These are phyloP conservation scores for Cladorhizidae sp. DNA, from an alignment of 37 sponge, comb jelly and placozoan species.

Conservation along the genomic window DNA sequence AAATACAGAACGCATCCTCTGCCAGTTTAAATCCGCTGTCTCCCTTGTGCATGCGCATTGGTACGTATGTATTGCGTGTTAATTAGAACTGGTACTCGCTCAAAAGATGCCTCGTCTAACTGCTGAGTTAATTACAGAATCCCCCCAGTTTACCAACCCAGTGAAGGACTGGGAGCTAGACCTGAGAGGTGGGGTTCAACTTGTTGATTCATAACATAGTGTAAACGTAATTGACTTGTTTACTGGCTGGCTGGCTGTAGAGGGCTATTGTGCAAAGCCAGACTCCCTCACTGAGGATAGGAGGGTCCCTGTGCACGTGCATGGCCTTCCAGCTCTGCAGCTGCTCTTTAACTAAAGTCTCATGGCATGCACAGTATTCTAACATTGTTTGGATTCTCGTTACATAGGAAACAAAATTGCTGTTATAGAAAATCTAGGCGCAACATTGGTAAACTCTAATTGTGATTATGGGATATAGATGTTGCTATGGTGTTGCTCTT, in stretches of 20 bases:
- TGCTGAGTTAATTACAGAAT: slow-evolving; percentile 85
- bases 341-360: background rate
- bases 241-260: slow-evolving; percentile 18
- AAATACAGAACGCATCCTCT: no score
- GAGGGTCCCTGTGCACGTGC: slow-evolving; percentile 36
- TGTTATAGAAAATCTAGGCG: slow-evolving; percentile 96
- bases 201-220: no score
- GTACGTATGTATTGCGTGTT: background rate
- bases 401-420: slow-evolving; percentile 94
- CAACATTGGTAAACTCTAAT: slow-evolving; percentile 78
- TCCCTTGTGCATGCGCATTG: no score
- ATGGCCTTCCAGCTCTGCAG: slow-evolving; percentile 48
- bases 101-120: slow-evolving; percentile 79
- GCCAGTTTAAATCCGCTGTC: no score
- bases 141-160: slow-evolving; percentile 93
- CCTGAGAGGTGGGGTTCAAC: slow-evolving; percentile 71
- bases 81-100: background rate
- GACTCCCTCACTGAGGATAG: slow-evolving; percentile 28
- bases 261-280: slow-evolving; percentile 22
- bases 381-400: slow-evolving; percentile 8
- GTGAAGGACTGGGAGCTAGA: slow-evolving; percentile 93
- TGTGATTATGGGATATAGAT: background rate
- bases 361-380: background rate
- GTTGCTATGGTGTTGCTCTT: background rate
- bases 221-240: background rate